A percentile compares a stretch with the other conserved stretches of the same genome.
These are phyloP conservation scores for Ditula angustiorana DNA, from an alignment of 2,888 invertebrate species.

Conservation along the genomic window DNA sequence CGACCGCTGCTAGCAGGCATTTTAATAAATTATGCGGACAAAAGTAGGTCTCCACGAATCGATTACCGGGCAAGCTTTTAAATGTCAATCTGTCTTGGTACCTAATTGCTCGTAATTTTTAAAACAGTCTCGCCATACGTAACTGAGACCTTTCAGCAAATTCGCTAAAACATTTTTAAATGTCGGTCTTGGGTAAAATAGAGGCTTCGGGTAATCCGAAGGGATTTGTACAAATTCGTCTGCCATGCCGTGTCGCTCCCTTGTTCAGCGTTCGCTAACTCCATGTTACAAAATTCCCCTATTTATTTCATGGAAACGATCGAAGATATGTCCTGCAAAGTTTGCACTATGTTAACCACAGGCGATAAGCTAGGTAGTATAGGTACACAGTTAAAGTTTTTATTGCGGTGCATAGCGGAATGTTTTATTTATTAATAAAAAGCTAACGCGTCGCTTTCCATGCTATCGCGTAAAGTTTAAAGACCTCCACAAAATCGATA, in stretches of 20 bases:
- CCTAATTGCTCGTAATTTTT: conserved; percentile 34
- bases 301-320: background rate
- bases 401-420: conserved; percentile 20
- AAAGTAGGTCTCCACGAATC: conserved; percentile 43
- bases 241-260: conserved; percentile 10
- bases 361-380: conserved; percentile 7
- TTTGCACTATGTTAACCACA: background rate
- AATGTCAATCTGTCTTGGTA: conserved; percentile 29
- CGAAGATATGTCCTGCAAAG: conserved; percentile 1
- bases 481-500: conserved; percentile 48
- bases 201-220: conserved; percentile 26
- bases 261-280: conserved; percentile 2
- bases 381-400: conserved; percentile 5
- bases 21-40: conserved; percentile 44
- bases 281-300: conserved; percentile 8
- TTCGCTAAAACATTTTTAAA: conserved; percentile 23
- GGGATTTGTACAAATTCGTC: conserved; percentile 27
- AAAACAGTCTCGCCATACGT: background rate
- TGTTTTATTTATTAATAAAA: conserved; percentile 21
- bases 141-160: background rate
- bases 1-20: conserved; percentile 14
- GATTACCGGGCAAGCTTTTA: conserved; percentile 39
- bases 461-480: conserved; percentile 44
- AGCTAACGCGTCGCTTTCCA: conserved; percentile 17
- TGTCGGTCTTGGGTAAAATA: conserved; percentile 14